Evolutionary conservation across 2,113 vertebrate species (phyloP), one percentile per base, ranked within the genome.

Genomic region (Peromyscus californicus): DNA sequence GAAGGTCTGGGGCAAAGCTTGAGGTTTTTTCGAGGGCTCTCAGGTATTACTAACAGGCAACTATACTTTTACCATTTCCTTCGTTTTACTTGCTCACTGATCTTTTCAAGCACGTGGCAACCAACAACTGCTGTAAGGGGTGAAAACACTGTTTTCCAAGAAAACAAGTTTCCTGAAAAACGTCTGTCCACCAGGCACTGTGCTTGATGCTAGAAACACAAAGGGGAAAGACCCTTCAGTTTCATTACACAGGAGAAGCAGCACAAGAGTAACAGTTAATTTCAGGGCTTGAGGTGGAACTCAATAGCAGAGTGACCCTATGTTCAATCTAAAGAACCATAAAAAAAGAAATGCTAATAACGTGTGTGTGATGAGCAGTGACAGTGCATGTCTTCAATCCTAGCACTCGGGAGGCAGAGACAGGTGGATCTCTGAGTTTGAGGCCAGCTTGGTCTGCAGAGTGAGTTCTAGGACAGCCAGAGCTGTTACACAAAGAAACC

Each of bases 131-230:
- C 65, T 63, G 36, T 33, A 70, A 36, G 31, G 31, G 67, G 36
- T 70, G 31, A 70, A 70, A 70, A 70, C 67, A 70, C 67, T 36
- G 26, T 88, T 69, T 95, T 91, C 59, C 59, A 75, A 67, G 26
- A 79, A 57, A 67, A 51, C 7, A 95, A 69, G 57, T 75, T 90
- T 82, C 42, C 24, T 78, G 61, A 91, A 63, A 90, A 93, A 67
- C 36, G 74, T 91, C 24, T 90, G 70, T n/a, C 17, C n/a, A 74
- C 13, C 17, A 90, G 63, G 33, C 39, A 93, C 15, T 79, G 9
- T 65, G 54, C 54, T 74, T 65, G 24, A n/a, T 22, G 63, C 19
- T 57, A 90, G 26, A 88, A 93, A 87, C 13, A 93, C 22, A 59
- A 86, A 90, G 87, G 45, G 39, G 13, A 83, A 65, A 90, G 48